Base-by-base conservation (phyloP, 2,797 vertebrate genomes). In the Chloroceryle inda region DNA sequence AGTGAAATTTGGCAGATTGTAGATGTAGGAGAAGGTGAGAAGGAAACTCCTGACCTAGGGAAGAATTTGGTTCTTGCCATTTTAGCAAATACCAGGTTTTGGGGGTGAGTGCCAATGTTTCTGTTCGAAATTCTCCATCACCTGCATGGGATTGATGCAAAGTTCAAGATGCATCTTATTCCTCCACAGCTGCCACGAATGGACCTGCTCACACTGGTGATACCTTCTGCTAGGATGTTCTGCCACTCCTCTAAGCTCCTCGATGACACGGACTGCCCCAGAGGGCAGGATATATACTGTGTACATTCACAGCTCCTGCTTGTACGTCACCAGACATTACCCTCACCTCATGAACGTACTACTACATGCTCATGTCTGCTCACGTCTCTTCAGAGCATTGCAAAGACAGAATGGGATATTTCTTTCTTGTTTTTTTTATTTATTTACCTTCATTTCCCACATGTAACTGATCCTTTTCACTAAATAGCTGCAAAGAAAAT, bases 341-440 rank as follows among this genome's bases (percentile, higher is more conserved):
- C 33, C 31, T 50, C 38, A 61, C 18, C 3, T n/a, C 8, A 31
- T 14, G 37, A 73, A 45, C 21, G 37, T 9, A 4, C 24, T n/a
- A 71, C 15, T 58, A 29, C 53, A 16, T 4, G 7, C 35, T 71
- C 72, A 24, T 3, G 7, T 62, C 66, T 33, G 4, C 53, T 71
- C 13, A 6, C 1, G 1, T 59, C 62, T 77, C 47, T 19, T 59
- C n/a, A 44, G 16, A 4, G 2, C 3, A 9, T 33, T 52, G 14
- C 5, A 11, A 85, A 29, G 27, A 53, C 12, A 72, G 50, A 61
- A 69, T 1, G 15, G 7, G 13, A 33, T 40, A 40, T 40, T 47
- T 37, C 37, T 37, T 37, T 37, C 37, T 47, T 23, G 37, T 27
- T 45, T 45, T 56, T 13, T 40, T 40, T 40, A 15, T 45, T 31